Evolutionary conservation across 2,797 vertebrate genomes (phyloP).

Genomic region (Chaenodraco wilsoni): DNA sequence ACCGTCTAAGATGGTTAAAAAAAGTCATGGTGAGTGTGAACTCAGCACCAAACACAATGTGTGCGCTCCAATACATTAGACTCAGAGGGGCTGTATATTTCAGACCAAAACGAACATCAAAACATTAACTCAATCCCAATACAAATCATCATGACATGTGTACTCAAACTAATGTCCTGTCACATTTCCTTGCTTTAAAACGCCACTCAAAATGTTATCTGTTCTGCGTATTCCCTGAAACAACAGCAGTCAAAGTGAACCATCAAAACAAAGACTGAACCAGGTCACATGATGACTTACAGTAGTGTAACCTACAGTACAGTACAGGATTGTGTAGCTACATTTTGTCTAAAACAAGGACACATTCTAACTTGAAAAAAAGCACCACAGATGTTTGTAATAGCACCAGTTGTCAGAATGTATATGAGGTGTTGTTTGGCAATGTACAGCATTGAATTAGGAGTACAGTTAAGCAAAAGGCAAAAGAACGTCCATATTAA

Average conservation of each 20-base stretch:
- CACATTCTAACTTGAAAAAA: constrained; percentile 71
- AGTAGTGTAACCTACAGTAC: constrained; percentile 58
- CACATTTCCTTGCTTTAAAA: constrained; percentile 53
- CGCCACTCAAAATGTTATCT: constrained; percentile 47
- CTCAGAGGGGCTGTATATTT: constrained; percentile 48
- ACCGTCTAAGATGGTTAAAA: constrained; percentile 32
- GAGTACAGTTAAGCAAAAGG: constrained; percentile 60
- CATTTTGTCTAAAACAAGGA: constrained; percentile 79
- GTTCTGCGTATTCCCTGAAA: constrained; percentile 70
- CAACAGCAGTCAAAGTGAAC: constrained; percentile 51
- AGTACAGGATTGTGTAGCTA: constrained; percentile 77
- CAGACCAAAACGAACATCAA: constrained; percentile 31
- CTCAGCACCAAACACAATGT: constrained; percentile 75
- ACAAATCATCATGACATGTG: constrained; percentile 41
- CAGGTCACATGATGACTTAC: constrained; percentile 18
- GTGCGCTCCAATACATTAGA: constrained; percentile 55
- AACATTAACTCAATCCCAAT: constrained; percentile 35
- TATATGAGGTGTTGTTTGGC: constrained; percentile 68
- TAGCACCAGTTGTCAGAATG: constrained; percentile 87
- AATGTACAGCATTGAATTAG: constrained; percentile 74
- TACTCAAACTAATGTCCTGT: constrained; percentile 48
- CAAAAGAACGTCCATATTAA: constrained; percentile 56
- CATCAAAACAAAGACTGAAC: constrained; percentile 4
- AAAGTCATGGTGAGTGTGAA: constrained; percentile 66
- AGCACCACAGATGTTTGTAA: constrained; percentile 83